These are phyloP conservation scores for Gymnodraco acuticeps DNA, from an alignment of 2,797 vertebrate species.

Conservation along the genomic window DNA sequence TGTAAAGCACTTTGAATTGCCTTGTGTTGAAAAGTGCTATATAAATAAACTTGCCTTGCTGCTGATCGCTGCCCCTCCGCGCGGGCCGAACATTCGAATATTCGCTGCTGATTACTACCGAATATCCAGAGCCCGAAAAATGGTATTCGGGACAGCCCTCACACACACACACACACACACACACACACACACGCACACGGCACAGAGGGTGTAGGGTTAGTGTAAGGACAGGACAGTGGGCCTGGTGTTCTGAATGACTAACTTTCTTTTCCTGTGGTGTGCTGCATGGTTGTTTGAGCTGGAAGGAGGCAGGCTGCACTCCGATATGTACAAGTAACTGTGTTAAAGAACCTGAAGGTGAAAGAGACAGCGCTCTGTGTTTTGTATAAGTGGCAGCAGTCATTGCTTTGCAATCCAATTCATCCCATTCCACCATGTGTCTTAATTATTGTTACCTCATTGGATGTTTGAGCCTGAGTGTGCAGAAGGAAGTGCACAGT, in stretches of 20 bases:
- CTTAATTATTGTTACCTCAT: not conserved
- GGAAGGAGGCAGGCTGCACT: conserved; percentile 21
- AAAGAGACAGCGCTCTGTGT: conserved; percentile 22
- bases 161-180: conserved; percentile 13
- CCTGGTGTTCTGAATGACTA: conserved; percentile 79
- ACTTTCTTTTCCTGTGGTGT: conserved; percentile 80
- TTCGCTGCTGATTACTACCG: too few relatives aligned
- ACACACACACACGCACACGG: not conserved
- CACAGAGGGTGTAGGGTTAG: conserved; percentile 36
- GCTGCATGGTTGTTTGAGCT: conserved; percentile 52
- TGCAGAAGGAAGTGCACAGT: not conserved
- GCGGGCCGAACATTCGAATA: too few relatives aligned
- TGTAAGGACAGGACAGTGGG: conserved; percentile 63
- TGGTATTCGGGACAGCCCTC: too few relatives aligned
- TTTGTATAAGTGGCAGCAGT: conserved; percentile 1
- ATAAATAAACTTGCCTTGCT: too few relatives aligned
- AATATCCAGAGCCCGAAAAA: too few relatives aligned
- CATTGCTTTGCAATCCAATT: not conserved
- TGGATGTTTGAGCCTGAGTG: not conserved
- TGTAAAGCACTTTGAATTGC: too few relatives aligned
- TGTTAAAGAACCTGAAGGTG: conserved; percentile 20
- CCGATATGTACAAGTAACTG: conserved; percentile 47
- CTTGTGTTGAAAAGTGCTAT: too few relatives aligned
- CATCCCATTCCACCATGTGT: not conserved
- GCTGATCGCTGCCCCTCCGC: too few relatives aligned